A percentile compares a stretch with the other conserved stretches of the same genome.
Evolutionary conservation across 2,888 invertebrate species (phyloP).

Genomic region (Leptinotarsa juncta): DNA sequence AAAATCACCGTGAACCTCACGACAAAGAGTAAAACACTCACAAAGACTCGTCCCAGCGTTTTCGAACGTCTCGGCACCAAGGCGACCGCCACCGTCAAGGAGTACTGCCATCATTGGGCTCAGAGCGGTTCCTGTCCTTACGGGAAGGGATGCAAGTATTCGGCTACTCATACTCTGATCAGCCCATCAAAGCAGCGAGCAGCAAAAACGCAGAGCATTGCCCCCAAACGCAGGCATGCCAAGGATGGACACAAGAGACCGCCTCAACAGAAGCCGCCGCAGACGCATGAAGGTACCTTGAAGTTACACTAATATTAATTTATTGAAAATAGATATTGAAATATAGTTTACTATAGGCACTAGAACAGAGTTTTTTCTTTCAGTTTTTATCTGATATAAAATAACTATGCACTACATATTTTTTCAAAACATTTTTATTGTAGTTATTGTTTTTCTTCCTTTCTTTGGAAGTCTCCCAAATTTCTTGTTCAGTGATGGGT

Average conservation of each 20-base stretch:
- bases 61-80: conserved; percentile 86
- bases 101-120: conserved; percentile 82
- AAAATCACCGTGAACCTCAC: conserved; percentile 80
- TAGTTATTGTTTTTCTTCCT: too few relatives aligned
- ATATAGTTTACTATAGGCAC: too few relatives aligned
- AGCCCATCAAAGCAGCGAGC: conserved; percentile 81
- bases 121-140: conserved; percentile 82
- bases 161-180: conserved; percentile 78
- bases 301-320: too few relatives aligned
- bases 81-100: conserved; percentile 68
- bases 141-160: conserved; percentile 83
- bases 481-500: too few relatives aligned
- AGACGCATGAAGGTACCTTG: conserved; percentile 61
- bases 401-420: too few relatives aligned
- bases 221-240: conserved; percentile 49
- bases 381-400: too few relatives aligned
- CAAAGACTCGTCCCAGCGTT: conserved; percentile 78
- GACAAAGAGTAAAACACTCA: conserved; percentile 66
- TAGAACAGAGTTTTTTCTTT: too few relatives aligned
- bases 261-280: conserved; percentile 54
- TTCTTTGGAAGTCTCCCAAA: too few relatives aligned
- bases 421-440: too few relatives aligned
- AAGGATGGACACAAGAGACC: conserved; percentile 59
- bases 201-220: conserved; percentile 72
- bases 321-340: too few relatives aligned